Evolutionary conservation across 2,113 vertebrate species (phyloP).

Genomic region (Barbus barbus): DNA sequence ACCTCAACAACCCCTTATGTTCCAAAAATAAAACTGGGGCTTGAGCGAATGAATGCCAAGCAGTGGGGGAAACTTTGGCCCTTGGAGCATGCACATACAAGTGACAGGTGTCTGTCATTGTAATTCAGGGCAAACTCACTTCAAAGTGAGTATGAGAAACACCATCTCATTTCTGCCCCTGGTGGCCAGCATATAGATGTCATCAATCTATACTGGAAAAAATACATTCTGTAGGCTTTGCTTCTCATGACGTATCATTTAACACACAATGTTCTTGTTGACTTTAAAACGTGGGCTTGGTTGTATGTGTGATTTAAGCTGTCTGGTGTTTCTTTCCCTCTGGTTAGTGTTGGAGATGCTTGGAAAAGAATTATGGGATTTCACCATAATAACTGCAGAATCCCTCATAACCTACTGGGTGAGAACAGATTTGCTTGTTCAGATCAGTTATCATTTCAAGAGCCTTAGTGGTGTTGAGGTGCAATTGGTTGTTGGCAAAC

Average conservation of each 20-base stretch:
- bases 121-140: constrained; percentile 11
- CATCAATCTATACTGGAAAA: neutral
- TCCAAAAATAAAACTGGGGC: constrained; percentile 69
- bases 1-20: constrained; percentile 56
- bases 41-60: constrained; percentile 17
- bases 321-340: neutral
- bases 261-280: neutral
- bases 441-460: neutral
- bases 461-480: neutral
- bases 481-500: neutral
- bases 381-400: neutral
- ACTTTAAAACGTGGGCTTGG: neutral
- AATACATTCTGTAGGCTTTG: neutral
- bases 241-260: neutral
- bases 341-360: neutral
- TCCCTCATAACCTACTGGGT: neutral
- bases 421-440: neutral
- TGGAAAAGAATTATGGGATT: neutral
- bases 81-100: constrained; percentile 55
- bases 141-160: constrained; percentile 6
- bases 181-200: neutral
- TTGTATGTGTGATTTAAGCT: neutral
- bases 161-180: neutral
- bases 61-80: constrained; percentile 43
- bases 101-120: constrained; percentile 55